phyloP scores from a whole-genome alignment of 2,797 vertebrate genomes.

The Hyperoplus immaculatus region DNA sequence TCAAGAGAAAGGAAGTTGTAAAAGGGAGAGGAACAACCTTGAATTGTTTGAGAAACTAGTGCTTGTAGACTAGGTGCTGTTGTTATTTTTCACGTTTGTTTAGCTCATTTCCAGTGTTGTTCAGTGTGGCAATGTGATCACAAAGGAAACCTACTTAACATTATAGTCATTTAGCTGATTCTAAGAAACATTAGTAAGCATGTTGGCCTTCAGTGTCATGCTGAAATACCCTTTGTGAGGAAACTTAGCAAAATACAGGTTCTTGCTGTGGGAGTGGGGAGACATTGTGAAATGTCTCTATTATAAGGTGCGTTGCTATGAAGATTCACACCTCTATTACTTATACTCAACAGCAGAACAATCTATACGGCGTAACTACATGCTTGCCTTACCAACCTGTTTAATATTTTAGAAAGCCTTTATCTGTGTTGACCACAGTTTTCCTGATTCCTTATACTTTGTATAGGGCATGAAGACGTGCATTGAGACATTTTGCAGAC shows the following conservation, averaged over 20 bases:
- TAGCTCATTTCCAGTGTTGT: not conserved
- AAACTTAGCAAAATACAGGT: not conserved
- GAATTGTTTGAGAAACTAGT: not conserved
- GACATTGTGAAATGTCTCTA: not conserved
- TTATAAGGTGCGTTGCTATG: too few species aligned
- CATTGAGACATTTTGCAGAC: conserved; percentile 88
- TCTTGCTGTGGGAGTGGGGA: not conserved
- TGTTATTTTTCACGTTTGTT: conserved; percentile 23
- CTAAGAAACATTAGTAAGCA: not conserved
- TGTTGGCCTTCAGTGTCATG: not conserved
- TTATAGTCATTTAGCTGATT: conserved; percentile 1
- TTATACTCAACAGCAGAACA: not conserved
- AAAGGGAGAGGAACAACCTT: not conserved
- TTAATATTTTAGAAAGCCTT: conserved; percentile 2
- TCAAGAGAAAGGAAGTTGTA: conserved; percentile 8
- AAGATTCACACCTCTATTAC: too few species aligned
- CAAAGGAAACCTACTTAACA: conserved; percentile 17
- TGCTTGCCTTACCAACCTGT: not conserved
- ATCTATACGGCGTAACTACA: not conserved
- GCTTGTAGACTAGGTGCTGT: not conserved
- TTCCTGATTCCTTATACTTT: conserved; percentile 1
- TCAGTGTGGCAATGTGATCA: not conserved
- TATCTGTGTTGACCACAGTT: not conserved
- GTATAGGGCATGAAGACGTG: conserved; percentile 89
- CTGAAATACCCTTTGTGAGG: not conserved